A percentile compares a stretch with the other conserved stretches of the same genome.
Evolutionary conservation across 2,113 vertebrate species (phyloP).

Genomic region (Willisornis vidua): DNA sequence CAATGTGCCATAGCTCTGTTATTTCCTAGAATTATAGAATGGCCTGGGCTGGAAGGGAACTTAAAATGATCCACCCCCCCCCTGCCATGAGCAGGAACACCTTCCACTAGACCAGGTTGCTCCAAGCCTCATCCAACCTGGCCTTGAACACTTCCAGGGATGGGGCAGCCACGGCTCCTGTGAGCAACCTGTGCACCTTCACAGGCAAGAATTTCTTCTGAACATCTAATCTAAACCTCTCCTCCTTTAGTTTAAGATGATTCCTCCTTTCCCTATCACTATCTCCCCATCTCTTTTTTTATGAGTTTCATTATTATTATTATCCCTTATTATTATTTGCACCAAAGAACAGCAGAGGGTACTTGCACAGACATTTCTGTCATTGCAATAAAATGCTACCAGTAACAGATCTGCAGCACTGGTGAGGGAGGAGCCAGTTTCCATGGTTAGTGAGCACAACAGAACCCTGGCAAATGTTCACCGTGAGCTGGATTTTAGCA

Average conservation of each 20-base stretch:
- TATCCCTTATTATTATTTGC: background rate
- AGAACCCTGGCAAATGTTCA: background rate
- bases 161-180: background rate
- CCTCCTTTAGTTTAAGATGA: background rate
- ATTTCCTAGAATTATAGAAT: background rate
- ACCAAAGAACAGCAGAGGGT: background rate
- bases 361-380: background rate
- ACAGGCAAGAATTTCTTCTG: background rate
- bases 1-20: accelerated
- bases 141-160: background rate
- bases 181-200: background rate
- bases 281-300: background rate
- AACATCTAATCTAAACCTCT: background rate
- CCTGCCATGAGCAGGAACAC: background rate
- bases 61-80: background rate
- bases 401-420: background rate
- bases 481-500: background rate
- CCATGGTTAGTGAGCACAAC: constrained; percentile 31
- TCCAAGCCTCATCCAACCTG: background rate
- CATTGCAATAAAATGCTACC: background rate
- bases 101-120: background rate
- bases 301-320: background rate
- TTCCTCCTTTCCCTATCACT: background rate
- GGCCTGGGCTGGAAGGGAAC: background rate
- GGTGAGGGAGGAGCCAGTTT: constrained; percentile 53